Conservation (phyloP, 1,140 invertebrate genomes). For the Aricia agestis region DNA sequence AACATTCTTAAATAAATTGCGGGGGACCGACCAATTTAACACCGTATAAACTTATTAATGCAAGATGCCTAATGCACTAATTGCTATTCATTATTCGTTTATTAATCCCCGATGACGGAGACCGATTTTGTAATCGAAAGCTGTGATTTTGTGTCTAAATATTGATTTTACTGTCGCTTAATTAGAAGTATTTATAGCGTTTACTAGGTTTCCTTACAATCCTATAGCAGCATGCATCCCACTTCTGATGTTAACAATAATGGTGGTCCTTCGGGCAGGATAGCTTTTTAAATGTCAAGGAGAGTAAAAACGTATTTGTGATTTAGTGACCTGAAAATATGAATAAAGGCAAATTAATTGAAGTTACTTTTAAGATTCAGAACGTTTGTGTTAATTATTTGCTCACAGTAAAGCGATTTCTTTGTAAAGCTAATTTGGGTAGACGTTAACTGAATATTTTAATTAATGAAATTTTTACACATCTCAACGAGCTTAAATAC, state of each 20-base stretch:
- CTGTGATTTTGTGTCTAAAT: not conserved
- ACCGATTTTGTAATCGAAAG: not conserved
- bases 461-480: constrained; percentile 14
- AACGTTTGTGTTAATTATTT: not conserved
- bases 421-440: not conserved
- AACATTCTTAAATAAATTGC: constrained; percentile 76
- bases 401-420: not conserved
- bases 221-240: too few species aligned
- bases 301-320: not conserved
- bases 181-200: too few species aligned
- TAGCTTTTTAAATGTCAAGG: too few species aligned
- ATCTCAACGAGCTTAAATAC: constrained; percentile 14
- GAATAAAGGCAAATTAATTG: not conserved
- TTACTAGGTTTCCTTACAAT: too few species aligned
- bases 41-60: constrained; percentile 69
- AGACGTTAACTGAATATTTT: not conserved
- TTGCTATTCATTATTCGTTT: constrained; percentile 51
- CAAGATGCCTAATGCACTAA: constrained; percentile 63
- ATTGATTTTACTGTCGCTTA: not conserved
- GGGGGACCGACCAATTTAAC: constrained; percentile 52
- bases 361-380: not conserved
- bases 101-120: constrained; percentile 1
- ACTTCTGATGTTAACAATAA: too few species aligned
- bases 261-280: too few species aligned
- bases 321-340: not conserved